A percentile compares a stretch with the other conserved stretches of the same genome.
These are phyloP conservation scores for Pelecanoides urinatrix DNA, from an alignment of 2,113 vertebrate species.

Conservation along the genomic window DNA sequence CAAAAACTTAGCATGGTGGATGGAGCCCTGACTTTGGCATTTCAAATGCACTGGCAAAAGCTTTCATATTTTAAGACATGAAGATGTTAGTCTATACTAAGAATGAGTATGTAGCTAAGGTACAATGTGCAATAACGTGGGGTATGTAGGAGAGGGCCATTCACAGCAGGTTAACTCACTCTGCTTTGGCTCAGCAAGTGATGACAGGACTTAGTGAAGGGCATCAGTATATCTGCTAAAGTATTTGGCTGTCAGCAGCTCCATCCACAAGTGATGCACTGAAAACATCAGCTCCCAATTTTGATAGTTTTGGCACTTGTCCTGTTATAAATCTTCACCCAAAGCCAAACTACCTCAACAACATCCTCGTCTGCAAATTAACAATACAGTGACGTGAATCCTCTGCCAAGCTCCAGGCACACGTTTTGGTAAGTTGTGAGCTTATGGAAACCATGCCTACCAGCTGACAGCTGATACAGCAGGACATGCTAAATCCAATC, in stretches of 20 bases:
- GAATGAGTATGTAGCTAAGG: background rate
- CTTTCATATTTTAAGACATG: background rate
- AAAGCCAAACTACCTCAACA: background rate
- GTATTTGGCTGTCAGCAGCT: background rate
- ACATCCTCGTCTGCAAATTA: background rate
- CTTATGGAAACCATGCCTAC: background rate
- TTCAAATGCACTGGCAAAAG: background rate
- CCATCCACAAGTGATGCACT: background rate
- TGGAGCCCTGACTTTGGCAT: background rate
- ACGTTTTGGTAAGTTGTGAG: background rate
- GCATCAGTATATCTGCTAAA: background rate
- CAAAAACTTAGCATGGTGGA: background rate
- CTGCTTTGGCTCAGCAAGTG: background rate
- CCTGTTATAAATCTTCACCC: background rate
- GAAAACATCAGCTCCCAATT: background rate
- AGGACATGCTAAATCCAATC: background rate
- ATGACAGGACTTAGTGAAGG: background rate
- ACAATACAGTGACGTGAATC: background rate
- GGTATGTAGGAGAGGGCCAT: background rate
- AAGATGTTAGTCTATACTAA: background rate
- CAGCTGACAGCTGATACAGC: background rate
- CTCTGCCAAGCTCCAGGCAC: background rate
- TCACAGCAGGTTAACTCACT: background rate
- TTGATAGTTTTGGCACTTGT: background rate
- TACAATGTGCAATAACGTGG: background rate